Evolutionary conservation across 2,888 invertebrate species (phyloP).

Genomic region (Enchytraeus crypticus): DNA sequence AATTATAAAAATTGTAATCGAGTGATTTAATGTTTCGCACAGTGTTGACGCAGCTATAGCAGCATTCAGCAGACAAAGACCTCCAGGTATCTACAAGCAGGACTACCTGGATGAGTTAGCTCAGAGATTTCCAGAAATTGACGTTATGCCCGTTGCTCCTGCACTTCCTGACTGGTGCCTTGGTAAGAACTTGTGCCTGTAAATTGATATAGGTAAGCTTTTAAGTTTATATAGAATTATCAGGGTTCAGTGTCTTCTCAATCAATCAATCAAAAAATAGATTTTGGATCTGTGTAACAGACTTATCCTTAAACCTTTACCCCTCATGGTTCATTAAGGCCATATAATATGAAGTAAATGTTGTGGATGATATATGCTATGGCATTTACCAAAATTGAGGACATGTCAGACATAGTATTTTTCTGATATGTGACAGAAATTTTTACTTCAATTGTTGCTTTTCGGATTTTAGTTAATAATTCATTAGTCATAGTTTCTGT

Average conservation of each 20-base stretch:
- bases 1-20: too few species aligned
- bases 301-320: background rate
- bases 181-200: too few species aligned
- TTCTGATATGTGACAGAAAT: too few species aligned
- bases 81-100: constrained; percentile 93
- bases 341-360: too few species aligned
- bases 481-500: too few species aligned
- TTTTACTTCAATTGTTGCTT: too few species aligned
- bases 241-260: background rate
- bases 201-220: background rate
- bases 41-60: constrained; percentile 64
- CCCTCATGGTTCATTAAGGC: too few species aligned
- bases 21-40: too few species aligned
- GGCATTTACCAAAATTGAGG: too few species aligned
- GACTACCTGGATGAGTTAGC: constrained; percentile 86
- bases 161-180: constrained; percentile 78
- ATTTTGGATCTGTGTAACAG: background rate
- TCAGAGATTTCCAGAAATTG: constrained; percentile 66
- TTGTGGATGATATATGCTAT: too few species aligned
- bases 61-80: constrained; percentile 54
- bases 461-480: too few species aligned
- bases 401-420: too few species aligned
- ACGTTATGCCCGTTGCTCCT: constrained; percentile 64
- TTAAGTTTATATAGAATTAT: background rate
- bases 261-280: background rate